Evolutionary conservation across 1,140 invertebrate species (phyloP), one percentile per base, ranked within the genome.

Genomic region (Triops longicaudatus): DNA sequence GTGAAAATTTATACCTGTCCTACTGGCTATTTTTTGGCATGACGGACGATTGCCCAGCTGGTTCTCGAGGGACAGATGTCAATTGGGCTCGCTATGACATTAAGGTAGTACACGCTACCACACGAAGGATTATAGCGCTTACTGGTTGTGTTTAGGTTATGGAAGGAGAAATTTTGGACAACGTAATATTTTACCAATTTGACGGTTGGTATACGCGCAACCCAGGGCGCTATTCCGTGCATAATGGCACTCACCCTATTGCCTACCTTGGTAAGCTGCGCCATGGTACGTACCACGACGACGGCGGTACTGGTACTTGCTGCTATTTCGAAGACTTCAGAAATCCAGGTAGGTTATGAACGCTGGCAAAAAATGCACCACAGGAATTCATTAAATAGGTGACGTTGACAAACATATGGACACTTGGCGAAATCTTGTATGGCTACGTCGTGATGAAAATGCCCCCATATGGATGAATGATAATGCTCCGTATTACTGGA

Each of bases 321-420:
- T 81, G 81, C 75, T 81, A 81, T 73, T 81, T 78, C 71, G 80
- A 81, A 77, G 81, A 81, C 76, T 80, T 41, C 76, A 77, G 81
- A n/a, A 80, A 81, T 72, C 78, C 81, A 14, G 78, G 80, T 81
- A 72, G 44, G n/a, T 17, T 63, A 22, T 0, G 22, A 22, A 12
- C 6, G 0, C 14, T 22, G 50, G n/a, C 4, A n/a, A n/a, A 5
- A 63, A n/a, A 17, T n/a, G 50, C 50, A 22, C 14, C 0, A 4
- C 3, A 3, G 44, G 14, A 14, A 63, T 63, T 17, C 10, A 63
- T 5, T 63, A n/a, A 63, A 63, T n/a, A 63, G 44, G 44, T 14
- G 14, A 14, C 1, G 44, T 26, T 1, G 42, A 80, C 75, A 79
- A 78, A 72, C 75, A 74, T 14, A 79, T 80, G 74, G 77, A 79